These are phyloP conservation scores for Tichodroma muraria DNA, from an alignment of 2,113 vertebrate species.

Conservation along the genomic window DNA sequence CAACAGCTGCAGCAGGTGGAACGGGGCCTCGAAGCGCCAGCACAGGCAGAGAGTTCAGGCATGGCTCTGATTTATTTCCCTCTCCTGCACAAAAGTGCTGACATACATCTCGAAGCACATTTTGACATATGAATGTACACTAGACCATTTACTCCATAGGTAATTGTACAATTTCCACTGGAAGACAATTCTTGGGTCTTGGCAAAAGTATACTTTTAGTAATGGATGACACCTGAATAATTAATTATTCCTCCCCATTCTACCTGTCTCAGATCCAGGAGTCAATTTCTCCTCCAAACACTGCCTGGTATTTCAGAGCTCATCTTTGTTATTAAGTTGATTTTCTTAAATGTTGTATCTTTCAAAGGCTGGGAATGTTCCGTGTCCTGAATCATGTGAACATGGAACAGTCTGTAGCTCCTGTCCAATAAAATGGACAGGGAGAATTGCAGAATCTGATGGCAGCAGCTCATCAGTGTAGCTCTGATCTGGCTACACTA, in stretches of 20 bases:
- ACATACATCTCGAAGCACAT: conserved; percentile 1
- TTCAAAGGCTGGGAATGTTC: neutral
- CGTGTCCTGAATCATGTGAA: neutral
- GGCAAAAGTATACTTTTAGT: conserved; percentile 23
- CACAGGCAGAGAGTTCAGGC: neutral
- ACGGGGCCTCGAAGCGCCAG: neutral
- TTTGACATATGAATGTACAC: conserved; percentile 45
- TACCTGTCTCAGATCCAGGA: neutral
- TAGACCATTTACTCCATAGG: conserved; percentile 38
- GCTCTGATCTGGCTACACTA: neutral
- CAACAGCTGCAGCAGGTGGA: neutral
- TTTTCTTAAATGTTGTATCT: neutral
- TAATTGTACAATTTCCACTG: conserved; percentile 43
- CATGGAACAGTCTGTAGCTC: neutral
- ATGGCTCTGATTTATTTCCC: conserved; percentile 27
- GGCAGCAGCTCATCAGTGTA: neutral
- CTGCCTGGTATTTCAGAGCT: neutral
- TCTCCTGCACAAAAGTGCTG: conserved; percentile 42
- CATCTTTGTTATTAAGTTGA: neutral
- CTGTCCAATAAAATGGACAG: neutral
- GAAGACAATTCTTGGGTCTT: neutral
- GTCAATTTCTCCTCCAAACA: neutral
- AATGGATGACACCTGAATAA: conserved; percentile 47
- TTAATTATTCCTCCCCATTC: conserved; percentile 18
- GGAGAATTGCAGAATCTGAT: neutral